Base-by-base conservation (phyloP, 1,140 invertebrate genomes). In the Leptinotarsa undecemlineata region DNA sequence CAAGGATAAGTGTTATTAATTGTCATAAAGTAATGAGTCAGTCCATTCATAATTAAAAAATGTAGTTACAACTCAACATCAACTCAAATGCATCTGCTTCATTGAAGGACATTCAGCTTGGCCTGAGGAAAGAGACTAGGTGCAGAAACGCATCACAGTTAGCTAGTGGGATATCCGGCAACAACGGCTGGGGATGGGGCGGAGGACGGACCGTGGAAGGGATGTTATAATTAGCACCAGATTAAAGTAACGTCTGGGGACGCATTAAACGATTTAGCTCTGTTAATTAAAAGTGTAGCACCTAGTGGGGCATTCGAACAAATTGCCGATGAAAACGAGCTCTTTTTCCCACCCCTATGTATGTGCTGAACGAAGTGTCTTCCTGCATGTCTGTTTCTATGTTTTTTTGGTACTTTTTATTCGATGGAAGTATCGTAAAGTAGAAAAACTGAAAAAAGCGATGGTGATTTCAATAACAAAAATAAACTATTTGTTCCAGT, bases 241-340 rank as follows among this genome's bases (percentile, higher is more conserved):
- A 85, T 85, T 85, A 85, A 85, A 85, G 84, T 85, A 84, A 84
- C 84, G 84, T 85, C 84, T 83, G 80, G 84, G 84, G 84, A 85
- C 82, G 82, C 84, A 85, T 85, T 85, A 85, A 85, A 82, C 84
- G 84, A 85, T 85, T 85, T 85, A 84, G 84, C 84, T 84, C 83
- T 85, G 84, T 85, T 85, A 85, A 85, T 85, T 85, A 85, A 85
- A 85, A 85, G 84, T 85, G 83, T 85, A 84, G 81, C 76, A 74
- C 26, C 20, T 15, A 64, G 63, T 23, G 63, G 63, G 63, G 63
- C 26, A 33, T 64, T 21, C 20, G 63, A 64, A 33, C 20, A 21
- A 64, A 64, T 23, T 64, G 63, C 20, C 63, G 17, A 13, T 57
- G 51, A 57, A 57, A 17, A 57, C 15, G 15, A 19, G 51, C 15